Evolutionary conservation across 1,140 invertebrate species (phyloP).

Genomic region (Hormaphis cornu): DNA sequence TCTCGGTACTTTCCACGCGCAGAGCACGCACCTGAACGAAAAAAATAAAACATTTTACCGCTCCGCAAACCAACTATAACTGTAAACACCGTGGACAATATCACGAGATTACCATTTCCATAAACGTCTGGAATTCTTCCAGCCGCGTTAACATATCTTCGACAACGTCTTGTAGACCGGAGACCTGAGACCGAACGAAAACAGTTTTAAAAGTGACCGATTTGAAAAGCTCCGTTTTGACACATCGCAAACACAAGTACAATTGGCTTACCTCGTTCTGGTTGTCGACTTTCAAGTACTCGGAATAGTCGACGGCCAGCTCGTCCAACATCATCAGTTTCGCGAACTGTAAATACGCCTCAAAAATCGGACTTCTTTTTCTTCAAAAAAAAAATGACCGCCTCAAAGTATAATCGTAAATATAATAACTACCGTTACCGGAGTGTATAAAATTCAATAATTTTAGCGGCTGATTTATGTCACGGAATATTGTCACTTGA

Average conservation of each 20-base stretch:
- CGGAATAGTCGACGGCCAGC: conserved; percentile 1
- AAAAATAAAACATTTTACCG: not conserved
- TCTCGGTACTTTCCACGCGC: not conserved
- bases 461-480: no score
- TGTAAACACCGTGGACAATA: not conserved
- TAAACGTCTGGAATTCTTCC: conserved; percentile 25
- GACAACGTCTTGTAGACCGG: not conserved
- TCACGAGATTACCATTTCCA: conserved; percentile 23
- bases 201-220: not conserved
- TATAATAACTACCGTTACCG: no score
- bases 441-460: no score
- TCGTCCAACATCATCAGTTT: conserved; percentile 22
- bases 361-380: no score
- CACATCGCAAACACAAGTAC: no score
- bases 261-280: not conserved
- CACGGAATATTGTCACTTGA: no score
- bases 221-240: no score
- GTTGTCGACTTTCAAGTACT: conserved; percentile 15
- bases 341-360: no score
- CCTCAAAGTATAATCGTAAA: no score
- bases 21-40: not conserved
- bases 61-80: not conserved
- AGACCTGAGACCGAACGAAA: not conserved
- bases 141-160: conserved; percentile 18
- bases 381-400: no score